Evolutionary conservation across 2,888 invertebrate species (phyloP).

Genomic region (Hypena proboscidalis): DNA sequence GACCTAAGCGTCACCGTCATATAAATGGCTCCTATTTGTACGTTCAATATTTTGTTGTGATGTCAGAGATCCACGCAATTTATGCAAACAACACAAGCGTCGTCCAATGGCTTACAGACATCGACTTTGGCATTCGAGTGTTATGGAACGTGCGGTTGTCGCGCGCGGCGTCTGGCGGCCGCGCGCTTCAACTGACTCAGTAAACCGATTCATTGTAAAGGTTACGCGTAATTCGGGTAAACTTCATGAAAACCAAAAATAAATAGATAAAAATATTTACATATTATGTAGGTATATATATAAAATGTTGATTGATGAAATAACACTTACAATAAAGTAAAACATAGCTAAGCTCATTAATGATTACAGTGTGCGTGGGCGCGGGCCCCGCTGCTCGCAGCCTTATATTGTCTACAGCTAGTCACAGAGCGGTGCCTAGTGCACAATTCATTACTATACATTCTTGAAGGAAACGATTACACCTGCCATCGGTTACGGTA

Average conservation of each 20-base stretch:
- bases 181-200: slow-evolving; percentile 37
- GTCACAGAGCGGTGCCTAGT: slow-evolving; percentile 61
- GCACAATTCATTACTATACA: slow-evolving; percentile 74
- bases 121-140: slow-evolving; percentile 82
- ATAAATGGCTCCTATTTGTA: slow-evolving; percentile 81
- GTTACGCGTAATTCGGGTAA: slow-evolving; percentile 72
- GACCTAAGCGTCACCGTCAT: slow-evolving; percentile 59
- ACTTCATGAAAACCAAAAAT: slow-evolving; percentile 79
- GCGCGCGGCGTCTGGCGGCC: slow-evolving; percentile 36
- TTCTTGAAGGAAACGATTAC: slow-evolving; percentile 75
- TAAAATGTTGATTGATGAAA: slow-evolving; percentile 84
- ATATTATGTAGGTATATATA: slow-evolving; percentile 71
- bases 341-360: slow-evolving; percentile 85
- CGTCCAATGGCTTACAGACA: slow-evolving; percentile 76
- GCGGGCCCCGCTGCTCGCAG: slow-evolving; percentile 68
- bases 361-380: slow-evolving; percentile 81
- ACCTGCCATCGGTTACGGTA: slow-evolving; percentile 83
- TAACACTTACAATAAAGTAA: slow-evolving; percentile 85
- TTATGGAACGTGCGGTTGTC: slow-evolving; percentile 54
- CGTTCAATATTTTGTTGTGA: slow-evolving; percentile 80
- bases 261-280: slow-evolving; percentile 83
- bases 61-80: slow-evolving; percentile 74
- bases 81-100: slow-evolving; percentile 66
- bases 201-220: slow-evolving; percentile 56
- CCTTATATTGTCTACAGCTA: slow-evolving; percentile 72